A percentile compares a stretch with the other conserved stretches of the same genome.
These are phyloP conservation scores for Chrysolina americana DNA, from an alignment of 2,888 invertebrate species.

Conservation along the genomic window DNA sequence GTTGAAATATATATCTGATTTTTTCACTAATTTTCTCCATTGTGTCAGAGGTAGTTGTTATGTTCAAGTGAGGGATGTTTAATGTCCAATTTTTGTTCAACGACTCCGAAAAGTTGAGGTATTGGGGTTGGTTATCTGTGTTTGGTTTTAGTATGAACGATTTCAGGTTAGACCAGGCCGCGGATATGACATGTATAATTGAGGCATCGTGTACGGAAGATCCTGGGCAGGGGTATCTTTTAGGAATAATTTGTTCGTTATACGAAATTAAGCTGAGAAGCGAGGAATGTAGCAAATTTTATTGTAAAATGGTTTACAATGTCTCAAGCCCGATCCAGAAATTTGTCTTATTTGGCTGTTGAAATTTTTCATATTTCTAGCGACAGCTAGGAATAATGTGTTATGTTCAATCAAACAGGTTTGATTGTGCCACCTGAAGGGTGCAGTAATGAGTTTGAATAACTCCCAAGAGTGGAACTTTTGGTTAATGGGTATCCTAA, in stretches of 20 bases:
- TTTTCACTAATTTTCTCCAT: background rate
- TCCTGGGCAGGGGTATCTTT: background rate
- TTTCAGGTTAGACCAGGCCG: slow-evolving; percentile 10
- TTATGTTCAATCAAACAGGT: background rate
- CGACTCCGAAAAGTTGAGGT: background rate
- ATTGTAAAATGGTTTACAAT: background rate
- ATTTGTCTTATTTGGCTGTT: background rate
- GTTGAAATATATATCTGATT: too few relatives aligned
- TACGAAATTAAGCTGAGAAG: background rate
- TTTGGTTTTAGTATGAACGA: slow-evolving; percentile 2
- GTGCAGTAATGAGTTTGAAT: background rate
- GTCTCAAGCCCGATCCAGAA: background rate
- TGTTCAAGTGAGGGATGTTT: background rate
- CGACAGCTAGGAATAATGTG: background rate
- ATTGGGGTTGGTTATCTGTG: slow-evolving; percentile 17
- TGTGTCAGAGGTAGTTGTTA: slow-evolving; percentile 13
- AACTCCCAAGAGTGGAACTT: background rate
- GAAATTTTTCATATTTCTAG: background rate
- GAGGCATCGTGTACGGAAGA: background rate
- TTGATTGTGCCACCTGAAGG: background rate
- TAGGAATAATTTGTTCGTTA: background rate
- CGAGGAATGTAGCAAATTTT: background rate
- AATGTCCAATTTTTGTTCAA: too few relatives aligned
- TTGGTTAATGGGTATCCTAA: background rate
- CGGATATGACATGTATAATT: background rate